Evolutionary conservation across 2,113 vertebrate genomes (phyloP).

Genomic region (Diphyllodes magnificus): DNA sequence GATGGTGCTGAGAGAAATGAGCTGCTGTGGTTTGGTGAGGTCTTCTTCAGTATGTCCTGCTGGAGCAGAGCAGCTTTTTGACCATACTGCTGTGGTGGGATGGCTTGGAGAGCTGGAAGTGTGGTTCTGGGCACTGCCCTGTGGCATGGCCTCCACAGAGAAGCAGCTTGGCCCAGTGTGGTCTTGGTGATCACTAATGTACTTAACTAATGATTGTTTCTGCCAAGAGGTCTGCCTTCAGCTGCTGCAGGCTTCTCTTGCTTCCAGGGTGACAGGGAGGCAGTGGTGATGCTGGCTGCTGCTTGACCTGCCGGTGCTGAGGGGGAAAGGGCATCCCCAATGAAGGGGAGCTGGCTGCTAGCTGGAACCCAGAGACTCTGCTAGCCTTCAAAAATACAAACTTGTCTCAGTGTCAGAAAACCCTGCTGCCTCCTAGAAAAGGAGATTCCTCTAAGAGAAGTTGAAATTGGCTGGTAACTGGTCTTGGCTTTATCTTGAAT

Average conservation of each 20-base stretch:
- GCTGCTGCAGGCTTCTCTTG: neutral
- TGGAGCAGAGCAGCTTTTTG: neutral
- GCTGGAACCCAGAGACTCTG: neutral
- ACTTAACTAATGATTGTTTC: neutral
- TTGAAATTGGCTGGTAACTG: neutral
- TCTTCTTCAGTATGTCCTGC: fast-evolving
- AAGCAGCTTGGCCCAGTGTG: neutral
- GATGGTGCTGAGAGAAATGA: neutral
- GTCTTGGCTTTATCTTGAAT: neutral
- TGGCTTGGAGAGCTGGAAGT: neutral
- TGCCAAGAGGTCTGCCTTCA: neutral
- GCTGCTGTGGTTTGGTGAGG: neutral
- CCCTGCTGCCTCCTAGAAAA: neutral
- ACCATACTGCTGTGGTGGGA: fast-evolving
- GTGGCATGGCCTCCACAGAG: neutral
- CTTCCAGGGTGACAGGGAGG: neutral
- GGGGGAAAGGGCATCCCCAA: fast-evolving
- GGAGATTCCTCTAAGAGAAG: neutral
- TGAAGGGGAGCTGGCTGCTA: neutral
- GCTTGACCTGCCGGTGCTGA: no score
- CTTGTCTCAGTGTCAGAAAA: neutral
- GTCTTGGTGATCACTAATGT: fast-evolving
- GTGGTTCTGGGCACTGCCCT: neutral
- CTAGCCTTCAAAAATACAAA: neutral
- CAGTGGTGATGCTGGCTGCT: neutral